These are phyloP conservation scores for Chitala chitala DNA, from an alignment of 2,113 vertebrate genomes.

Conservation along the genomic window DNA sequence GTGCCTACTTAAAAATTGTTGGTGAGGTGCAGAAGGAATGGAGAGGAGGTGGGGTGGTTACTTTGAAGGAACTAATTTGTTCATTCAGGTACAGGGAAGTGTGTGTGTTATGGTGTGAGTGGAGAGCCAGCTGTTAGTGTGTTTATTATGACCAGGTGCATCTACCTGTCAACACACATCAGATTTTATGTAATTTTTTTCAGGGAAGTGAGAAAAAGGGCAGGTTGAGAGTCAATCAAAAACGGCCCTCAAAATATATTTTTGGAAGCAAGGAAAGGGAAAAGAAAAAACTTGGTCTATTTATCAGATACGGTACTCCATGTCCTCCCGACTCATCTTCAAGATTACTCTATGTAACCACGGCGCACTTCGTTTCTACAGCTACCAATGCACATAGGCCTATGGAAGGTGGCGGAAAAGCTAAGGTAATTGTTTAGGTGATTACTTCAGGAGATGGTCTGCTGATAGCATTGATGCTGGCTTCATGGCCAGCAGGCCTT, in stretches of 20 bases:
- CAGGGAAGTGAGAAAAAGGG: neutral
- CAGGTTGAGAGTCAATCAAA: neutral
- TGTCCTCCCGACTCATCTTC: neutral
- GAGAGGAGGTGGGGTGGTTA: no score
- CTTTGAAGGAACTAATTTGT: no score
- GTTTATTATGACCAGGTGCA: neutral
- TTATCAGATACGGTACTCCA: neutral
- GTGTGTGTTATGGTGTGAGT: no score
- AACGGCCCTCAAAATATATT: neutral
- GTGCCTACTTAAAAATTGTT: no score
- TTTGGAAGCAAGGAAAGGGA: constrained; percentile 19
- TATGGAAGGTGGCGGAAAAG: constrained; percentile 20
- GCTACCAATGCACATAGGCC: constrained; percentile 18
- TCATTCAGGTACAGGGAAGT: no score
- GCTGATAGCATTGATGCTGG: constrained; percentile 31
- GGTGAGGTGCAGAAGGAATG: no score
- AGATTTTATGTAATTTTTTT: neutral
- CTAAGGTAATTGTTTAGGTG: constrained; percentile 31
- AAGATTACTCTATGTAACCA: constrained; percentile 22
- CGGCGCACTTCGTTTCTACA: constrained; percentile 6
- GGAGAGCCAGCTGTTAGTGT: no score
- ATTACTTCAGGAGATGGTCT: constrained; percentile 32
- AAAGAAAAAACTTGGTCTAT: neutral
- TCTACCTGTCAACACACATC: neutral
- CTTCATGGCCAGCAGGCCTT: constrained; percentile 15